phyloP scores from a whole-genome alignment of 2,888 invertebrate species.

The Drosophila meridiana region DNA sequence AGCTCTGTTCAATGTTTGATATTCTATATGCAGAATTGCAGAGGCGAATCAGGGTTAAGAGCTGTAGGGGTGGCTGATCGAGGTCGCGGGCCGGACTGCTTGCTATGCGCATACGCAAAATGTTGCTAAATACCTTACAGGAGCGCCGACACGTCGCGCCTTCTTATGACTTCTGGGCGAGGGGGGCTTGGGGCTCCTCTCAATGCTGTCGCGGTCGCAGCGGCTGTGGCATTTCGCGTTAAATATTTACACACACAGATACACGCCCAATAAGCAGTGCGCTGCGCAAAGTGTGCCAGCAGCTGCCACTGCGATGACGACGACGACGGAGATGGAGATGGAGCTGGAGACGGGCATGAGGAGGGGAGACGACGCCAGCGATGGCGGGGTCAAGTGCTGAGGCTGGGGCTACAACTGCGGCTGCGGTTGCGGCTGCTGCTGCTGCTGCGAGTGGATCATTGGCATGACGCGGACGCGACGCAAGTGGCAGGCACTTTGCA shows the following conservation, averaged over 20 bases:
- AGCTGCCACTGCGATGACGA: constrained; percentile 22
- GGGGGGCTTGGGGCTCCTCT: constrained; percentile 28
- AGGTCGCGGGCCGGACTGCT: neutral
- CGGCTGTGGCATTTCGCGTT: constrained; percentile 13
- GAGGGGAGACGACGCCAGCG: constrained; percentile 14
- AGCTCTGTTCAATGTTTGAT: neutral
- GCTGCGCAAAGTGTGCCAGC: constrained; percentile 75
- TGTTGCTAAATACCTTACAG: constrained; percentile 59
- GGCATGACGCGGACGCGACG: constrained; percentile 58
- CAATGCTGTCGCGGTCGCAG: constrained; percentile 23
- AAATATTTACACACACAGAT: constrained; percentile 35
- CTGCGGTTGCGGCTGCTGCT: constrained; percentile 2
- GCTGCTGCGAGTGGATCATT: constrained; percentile 43
- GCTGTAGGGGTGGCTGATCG: constrained; percentile 4
- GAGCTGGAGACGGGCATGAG: neutral
- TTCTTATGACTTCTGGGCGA: constrained; percentile 7
- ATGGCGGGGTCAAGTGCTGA: constrained; percentile 74
- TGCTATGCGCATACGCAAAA: constrained; percentile 40
- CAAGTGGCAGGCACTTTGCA: constrained; percentile 75
- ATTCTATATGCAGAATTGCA: neutral
- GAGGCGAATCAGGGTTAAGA: neutral
- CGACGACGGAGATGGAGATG: constrained; percentile 6
- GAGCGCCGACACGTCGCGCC: constrained; percentile 50
- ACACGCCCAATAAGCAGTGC: constrained; percentile 76
- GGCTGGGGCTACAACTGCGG: constrained; percentile 6